Conservation (phyloP, 2,113 vertebrate species). For the Phalacrocorax carbo region DNA sequence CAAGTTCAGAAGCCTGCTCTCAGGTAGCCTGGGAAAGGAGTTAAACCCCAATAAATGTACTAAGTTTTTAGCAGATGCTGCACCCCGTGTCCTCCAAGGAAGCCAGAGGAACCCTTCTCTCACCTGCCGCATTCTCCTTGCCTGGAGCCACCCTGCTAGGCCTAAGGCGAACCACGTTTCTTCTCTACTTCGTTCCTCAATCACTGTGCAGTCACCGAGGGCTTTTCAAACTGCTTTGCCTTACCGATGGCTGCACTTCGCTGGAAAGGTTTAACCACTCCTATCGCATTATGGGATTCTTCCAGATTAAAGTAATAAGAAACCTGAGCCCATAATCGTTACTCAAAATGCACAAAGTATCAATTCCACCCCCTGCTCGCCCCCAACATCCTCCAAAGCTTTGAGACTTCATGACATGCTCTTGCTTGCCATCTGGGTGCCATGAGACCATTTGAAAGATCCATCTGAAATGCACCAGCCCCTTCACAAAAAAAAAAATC, state of each 20-base stretch:
- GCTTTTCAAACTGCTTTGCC: background rate
- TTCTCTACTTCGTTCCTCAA: background rate
- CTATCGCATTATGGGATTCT: background rate
- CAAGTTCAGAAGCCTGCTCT: background rate
- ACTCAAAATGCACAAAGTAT: background rate
- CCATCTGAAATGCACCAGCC: background rate
- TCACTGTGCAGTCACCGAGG: background rate
- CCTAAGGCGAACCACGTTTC: background rate
- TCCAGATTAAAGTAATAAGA: background rate
- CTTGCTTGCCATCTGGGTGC: background rate
- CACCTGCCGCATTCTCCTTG: background rate
- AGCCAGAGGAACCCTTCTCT: background rate
- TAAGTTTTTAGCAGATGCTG: background rate
- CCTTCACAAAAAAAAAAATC: background rate
- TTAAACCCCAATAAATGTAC: background rate
- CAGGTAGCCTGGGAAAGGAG: background rate
- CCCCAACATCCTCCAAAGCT: background rate
- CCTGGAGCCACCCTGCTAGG: background rate
- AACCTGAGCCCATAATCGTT: background rate
- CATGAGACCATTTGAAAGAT: background rate
- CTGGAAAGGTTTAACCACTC: background rate
- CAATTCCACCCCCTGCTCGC: background rate
- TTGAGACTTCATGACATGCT: background rate
- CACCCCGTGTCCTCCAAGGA: background rate
- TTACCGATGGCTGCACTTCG: background rate